Evolutionary conservation across 2,888 invertebrate genomes (phyloP).

Genomic region (Acrocera orbiculus): DNA sequence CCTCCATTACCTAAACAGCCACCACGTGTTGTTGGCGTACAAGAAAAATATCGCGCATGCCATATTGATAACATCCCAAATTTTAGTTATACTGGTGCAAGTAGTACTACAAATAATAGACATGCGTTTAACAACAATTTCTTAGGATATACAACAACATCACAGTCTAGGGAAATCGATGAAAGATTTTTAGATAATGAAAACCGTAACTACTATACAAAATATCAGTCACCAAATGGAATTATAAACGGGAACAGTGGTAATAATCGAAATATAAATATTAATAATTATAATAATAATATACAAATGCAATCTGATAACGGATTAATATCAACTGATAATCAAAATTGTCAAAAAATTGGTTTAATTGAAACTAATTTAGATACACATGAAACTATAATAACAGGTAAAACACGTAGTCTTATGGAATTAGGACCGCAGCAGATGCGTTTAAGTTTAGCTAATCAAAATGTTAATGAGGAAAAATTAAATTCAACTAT

Average conservation of each 20-base stretch:
- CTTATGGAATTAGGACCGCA: conserved; percentile 41
- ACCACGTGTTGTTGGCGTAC: conserved; percentile 34
- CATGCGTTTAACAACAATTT: conserved; percentile 13
- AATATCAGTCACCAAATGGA: conserved; percentile 23
- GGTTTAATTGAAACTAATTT: conserved; percentile 82
- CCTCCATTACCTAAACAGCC: conserved; percentile 37
- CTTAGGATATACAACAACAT: conserved; percentile 14
- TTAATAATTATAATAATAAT: too few relatives aligned
- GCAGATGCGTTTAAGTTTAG: conserved; percentile 9
- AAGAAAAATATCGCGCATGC: conserved; percentile 29
- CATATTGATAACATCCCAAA: conserved; percentile 2
- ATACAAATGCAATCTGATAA: too few relatives aligned
- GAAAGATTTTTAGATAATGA: conserved; percentile 20
- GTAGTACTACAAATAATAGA: conserved; percentile 9
- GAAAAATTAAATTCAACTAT: too few relatives aligned
- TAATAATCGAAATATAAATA: too few relatives aligned
- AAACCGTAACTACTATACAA: conserved; percentile 17
- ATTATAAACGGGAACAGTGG: conserved; percentile 21
- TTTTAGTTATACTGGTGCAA: not conserved
- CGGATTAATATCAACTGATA: conserved; percentile 1
- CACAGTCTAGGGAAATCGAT: conserved; percentile 15
- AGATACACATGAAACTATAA: conserved; percentile 54
- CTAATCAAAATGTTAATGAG: conserved; percentile 19
- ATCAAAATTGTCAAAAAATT: conserved; percentile 31
- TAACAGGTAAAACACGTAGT: conserved; percentile 45